Conservation (phyloP, 53 echinoderm and acorn worm species). For the Holothuria leucospilota region DNA sequence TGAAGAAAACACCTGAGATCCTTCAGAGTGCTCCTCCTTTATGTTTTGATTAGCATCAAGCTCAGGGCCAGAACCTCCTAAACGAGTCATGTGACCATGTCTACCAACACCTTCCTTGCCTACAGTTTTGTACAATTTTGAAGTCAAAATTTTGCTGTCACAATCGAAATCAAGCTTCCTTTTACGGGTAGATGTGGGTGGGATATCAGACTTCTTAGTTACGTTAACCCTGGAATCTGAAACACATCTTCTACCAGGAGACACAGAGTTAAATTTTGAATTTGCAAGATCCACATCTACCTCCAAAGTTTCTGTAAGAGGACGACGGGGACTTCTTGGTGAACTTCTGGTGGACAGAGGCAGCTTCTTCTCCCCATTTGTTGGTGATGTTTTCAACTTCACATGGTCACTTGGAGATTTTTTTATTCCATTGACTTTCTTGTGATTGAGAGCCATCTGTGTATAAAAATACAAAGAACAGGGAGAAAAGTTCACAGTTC, state of each 20-base stretch:
- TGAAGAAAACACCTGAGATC: neutral
- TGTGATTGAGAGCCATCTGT: slow-evolving; percentile 49
- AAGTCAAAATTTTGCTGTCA: slow-evolving; percentile 23
- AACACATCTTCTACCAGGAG: slow-evolving; percentile 87
- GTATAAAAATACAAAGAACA: too few relatives aligned
- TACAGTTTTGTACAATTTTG: slow-evolving; percentile 38
- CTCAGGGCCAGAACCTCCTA: neutral
- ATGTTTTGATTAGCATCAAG: slow-evolving; percentile 45
- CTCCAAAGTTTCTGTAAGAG: slow-evolving; percentile 61
- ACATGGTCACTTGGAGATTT: slow-evolving; percentile 34
- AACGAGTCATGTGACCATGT: neutral
- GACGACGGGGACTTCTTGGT: slow-evolving; percentile 19
- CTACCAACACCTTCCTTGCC: neutral
- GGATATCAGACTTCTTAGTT: slow-evolving; percentile 58
- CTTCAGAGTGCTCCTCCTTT: neutral
- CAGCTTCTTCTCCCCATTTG: neutral
- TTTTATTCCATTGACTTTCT: slow-evolving; percentile 40
- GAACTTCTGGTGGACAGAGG: slow-evolving; percentile 2
- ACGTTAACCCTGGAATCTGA: slow-evolving; percentile 88
- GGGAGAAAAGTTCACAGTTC: too few relatives aligned
- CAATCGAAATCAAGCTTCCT: slow-evolving; percentile 76
- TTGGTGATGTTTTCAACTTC: slow-evolving; percentile 11
- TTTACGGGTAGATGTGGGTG: slow-evolving; percentile 66
- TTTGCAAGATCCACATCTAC: slow-evolving; percentile 85
- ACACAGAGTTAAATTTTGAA: slow-evolving; percentile 66